Base-by-base conservation (phyloP, 2,113 vertebrate species). In the Orycteropus afer region DNA sequence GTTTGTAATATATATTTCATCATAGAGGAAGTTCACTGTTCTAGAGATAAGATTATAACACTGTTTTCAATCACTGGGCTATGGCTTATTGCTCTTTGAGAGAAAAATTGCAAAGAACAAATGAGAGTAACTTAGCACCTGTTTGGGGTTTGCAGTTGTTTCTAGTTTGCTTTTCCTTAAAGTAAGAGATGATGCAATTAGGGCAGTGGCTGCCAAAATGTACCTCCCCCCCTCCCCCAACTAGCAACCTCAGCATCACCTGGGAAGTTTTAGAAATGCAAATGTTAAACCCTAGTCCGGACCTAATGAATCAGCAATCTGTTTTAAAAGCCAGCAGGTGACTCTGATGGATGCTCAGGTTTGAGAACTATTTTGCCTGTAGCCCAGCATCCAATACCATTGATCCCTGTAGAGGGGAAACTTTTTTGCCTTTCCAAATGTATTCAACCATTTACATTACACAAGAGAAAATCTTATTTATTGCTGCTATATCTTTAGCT, bases 291-390 rank as follows among this genome's bases (percentile, higher is more conserved):
- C 17, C 37, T 83, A 53, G 55, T 10, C 14, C 63, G 42, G 86
- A 63, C 78, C 73, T 80, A 29, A 10, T 34, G 73, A 49, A 55
- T 76, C 13, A 25, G 37, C 18, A 1, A 0, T 29, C 79, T 80
- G 51, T 51, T 73, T 94, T 84, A 32, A 57, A 45, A 40, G 71
- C 22, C 22, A 42, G 57, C 25, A 23, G 22, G 32, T 20, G 20
- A 59, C 37, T 22, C 2, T 34, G 42, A 13, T 22, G 14, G 22
- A 2, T 4, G 18, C 34, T 69, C 7, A 3, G 45, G 55, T 22
- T 32, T 76, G 57, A 32, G n/a, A 22, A 25, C 40, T 12, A 55
- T 42, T 4, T 7, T 0, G 0, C 27, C 15, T 0, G 0, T 3
- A 23, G 40, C 45, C 18, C 18, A 23, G 32, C n/a, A 2, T 29